Base-by-base conservation (phyloP, 2,888 invertebrate species). In the Acrobasis consociella region DNA sequence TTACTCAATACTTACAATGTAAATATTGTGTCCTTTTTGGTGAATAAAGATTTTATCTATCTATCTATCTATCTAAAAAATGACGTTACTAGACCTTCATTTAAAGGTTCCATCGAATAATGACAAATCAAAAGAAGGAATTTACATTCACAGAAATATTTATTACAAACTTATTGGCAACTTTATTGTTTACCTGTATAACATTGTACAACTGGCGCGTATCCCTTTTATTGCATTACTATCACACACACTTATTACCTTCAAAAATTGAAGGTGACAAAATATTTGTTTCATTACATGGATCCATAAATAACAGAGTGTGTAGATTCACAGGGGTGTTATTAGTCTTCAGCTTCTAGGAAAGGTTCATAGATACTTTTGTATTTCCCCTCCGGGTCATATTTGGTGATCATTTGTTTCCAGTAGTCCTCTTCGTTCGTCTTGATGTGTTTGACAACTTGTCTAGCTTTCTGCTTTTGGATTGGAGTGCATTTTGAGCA, bases 401-500 rank as follows among this genome's bases (percentile, higher is more conserved):
- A 97, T 84, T 95, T 96, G 49, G 82, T 87, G 74, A 95, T 93
- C 50, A 97, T 81, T 63, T 94, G 86, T 50, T 94, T 93, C 95
- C 95, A 97, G 77, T 93, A 91, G 0, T 93, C 93, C 0, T 91
- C 91, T 76, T 95, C 95, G 50, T 95, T 93, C 16, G 94, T 93
- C 59, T 94, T 93, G 64, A 97, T 86, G 74, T 93, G 94, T 31
- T 93, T 93, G 52, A 96, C 93, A 0, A 96, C 94, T 76, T 94
- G 94, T 71, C 95, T 94, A 55, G 95, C 94, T 31, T 94, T 94
- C 2, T 77, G 74, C 71, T 87, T 94, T 77, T 96, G 96, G 67
- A 93, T 94, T 2, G 94, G 93, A 17, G 94, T 95, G 79, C 96
- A 97, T 80, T 95, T 95, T 52, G 81, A 71, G 81, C 96, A 97